Percentiles rank a stretch among this genome's conserved stretches.
Evolutionary conservation across 2,888 invertebrate species (phyloP).

Genomic region (Diaprepes abbreviatus): DNA sequence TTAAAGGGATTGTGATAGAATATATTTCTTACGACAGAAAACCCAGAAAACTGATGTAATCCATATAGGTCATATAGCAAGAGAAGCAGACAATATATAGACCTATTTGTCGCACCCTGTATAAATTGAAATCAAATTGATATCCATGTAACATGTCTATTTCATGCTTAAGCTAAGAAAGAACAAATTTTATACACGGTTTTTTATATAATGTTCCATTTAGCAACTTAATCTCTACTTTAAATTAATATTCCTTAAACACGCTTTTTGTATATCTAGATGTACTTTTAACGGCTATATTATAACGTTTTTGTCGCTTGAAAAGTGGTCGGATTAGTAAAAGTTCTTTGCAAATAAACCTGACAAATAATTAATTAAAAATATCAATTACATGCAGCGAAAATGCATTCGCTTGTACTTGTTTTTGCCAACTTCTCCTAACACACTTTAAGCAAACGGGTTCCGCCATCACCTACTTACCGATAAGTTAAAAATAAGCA

Average conservation of each 20-base stretch:
- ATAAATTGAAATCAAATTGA: too few species aligned
- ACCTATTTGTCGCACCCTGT: too few species aligned
- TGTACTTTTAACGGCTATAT: not conserved
- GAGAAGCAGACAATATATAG: too few species aligned
- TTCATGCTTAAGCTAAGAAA: too few species aligned
- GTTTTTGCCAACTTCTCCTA: constrained; percentile 31
- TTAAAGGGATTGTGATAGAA: too few species aligned
- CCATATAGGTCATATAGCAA: too few species aligned
- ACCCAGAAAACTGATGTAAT: too few species aligned
- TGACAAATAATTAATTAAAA: constrained; percentile 27
- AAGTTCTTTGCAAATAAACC: constrained; percentile 10
- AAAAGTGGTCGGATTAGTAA: constrained; percentile 5
- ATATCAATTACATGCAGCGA: constrained; percentile 26
- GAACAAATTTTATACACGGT: too few species aligned
- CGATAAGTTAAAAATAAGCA: constrained; percentile 34
- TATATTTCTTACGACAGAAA: too few species aligned
- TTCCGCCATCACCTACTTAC: constrained; percentile 44
- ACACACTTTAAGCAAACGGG: constrained; percentile 38
- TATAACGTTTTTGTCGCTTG: not conserved
- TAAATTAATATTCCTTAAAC: not conserved
- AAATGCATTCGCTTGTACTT: constrained; percentile 36
- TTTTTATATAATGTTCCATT: too few species aligned
- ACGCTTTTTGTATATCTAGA: not conserved
- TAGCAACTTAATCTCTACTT: not conserved
- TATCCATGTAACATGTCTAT: too few species aligned